These are phyloP conservation scores for Petrosia ficiformis DNA, from an alignment of 37 sponge, comb jelly and placozoan genomes.

Conservation along the genomic window DNA sequence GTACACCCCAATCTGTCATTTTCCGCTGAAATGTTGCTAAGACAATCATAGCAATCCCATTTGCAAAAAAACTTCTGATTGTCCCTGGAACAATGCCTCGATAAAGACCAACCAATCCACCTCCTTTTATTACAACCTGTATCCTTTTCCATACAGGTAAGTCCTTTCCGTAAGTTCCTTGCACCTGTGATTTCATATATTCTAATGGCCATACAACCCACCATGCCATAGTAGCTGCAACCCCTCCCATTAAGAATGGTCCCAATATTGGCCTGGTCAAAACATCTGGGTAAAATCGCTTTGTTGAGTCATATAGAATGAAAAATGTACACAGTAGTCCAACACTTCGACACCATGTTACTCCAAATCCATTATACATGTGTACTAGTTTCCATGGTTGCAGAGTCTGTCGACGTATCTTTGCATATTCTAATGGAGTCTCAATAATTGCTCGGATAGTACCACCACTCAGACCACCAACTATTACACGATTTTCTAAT, in stretches of 20 bases:
- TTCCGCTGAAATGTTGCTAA: constrained; percentile 79
- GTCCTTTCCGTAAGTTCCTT: constrained; percentile 41
- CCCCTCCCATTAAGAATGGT: constrained; percentile 53
- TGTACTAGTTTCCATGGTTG: constrained; percentile 28
- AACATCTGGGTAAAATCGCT: constrained; percentile 4
- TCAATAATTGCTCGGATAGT: constrained; percentile 57
- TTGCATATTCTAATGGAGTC: constrained; percentile 53
- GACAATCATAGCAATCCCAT: constrained; percentile 62
- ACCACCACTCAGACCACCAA: constrained; percentile 33
- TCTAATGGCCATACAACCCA: constrained; percentile 76
- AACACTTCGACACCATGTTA: constrained; percentile 83
- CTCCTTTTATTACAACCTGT: constrained; percentile 28
- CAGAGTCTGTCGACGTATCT: constrained; percentile 55
- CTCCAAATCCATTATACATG: constrained; percentile 47
- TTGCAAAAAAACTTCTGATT: constrained; percentile 64
- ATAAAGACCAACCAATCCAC: constrained; percentile 56
- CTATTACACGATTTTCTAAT: constrained; percentile 11
- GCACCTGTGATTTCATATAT: constrained; percentile 76
- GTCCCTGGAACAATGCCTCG: constrained; percentile 61
- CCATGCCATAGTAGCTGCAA: constrained; percentile 51
- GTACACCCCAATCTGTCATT: constrained; percentile 80
- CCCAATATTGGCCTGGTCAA: constrained; percentile 45
- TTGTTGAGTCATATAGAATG: constrained; percentile 34
- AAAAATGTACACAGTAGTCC: constrained; percentile 88
- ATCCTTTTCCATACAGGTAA: constrained; percentile 22